Base-by-base conservation (phyloP, 1,140 invertebrate species). In the Heliconius eleuchia region DNA sequence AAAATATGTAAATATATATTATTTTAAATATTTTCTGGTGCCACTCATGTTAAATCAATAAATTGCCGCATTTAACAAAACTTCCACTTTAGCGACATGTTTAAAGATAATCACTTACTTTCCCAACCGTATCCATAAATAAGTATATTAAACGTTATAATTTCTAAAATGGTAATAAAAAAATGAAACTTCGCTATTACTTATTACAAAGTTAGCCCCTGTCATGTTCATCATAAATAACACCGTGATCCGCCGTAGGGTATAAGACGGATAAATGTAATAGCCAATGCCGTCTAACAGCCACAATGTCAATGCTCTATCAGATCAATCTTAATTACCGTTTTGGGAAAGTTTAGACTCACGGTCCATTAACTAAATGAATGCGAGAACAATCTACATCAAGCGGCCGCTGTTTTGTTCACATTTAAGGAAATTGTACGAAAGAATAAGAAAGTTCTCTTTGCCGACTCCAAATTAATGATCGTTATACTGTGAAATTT, bases 361-460 rank as follows among this genome's bases (percentile, higher is more conserved):
- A 83, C 83, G 83, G 85, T 76, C 88, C 86, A 90, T 89, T 91
- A 91, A 86, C 86, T 86, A 88, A 89, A 91, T 90, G 87, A 88
- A 87, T 85, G 82, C 80, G 84, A 85, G 79, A 86, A 86, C 77
- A 77, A 80, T 72, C 46, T 70, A 42, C 52, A 34, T 57, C 77
- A 74, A 78, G 42, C 57, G 46, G 70, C 55, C 55, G 23, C 71
- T 78, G 72, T 66, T 78, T 55, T 60, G 60, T 78, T 71, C 72
- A 73, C 57, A 74, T 74, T 78, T 70, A 74, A 72, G 72, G 55
- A 30, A 66, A 66, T 66, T 73, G 42, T 46, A 71, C 19, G 66
- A 50, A 77, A 77, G 66, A 72, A 77, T 50, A 55, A 71, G 30
- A 72, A 72, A 72, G 19, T 71, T 77, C 71, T 52, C 66, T 37